Evolutionary conservation across 2,113 vertebrate species (phyloP), one percentile per base, ranked within the genome.

Genomic region (Riparia riparia): DNA sequence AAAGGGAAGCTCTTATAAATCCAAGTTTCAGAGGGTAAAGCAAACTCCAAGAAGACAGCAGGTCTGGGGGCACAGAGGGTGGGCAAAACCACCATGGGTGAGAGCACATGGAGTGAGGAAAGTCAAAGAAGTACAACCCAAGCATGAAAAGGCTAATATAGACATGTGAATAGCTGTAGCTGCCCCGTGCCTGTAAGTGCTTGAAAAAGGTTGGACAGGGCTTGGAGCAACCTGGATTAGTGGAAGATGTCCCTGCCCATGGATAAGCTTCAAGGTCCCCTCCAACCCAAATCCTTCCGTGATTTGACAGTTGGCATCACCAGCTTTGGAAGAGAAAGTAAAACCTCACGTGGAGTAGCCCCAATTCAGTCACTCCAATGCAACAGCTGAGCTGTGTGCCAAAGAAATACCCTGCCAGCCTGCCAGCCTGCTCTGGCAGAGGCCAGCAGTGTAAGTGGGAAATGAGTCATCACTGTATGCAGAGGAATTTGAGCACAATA

Each of bases 131-230:
- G 17, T 10, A 44, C 64, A 69, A 28, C 4, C 10, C 15, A 68
- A 58, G 24, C 29, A 6, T 8, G 24, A 64, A 49, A 45, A 22
- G 47, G 21, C 14, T 2, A 63, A 47, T 6, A 34, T 4, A 45
- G 50, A 56, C 56, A 54, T 13, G 9, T 5, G 8, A 56, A 16
- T 25, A 63, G 34, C 24, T 63, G 65, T 41, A 45, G 49, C 41
- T 64, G 24, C 17, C 17, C 34, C 0, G 0, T 31, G 20, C 34
- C 51, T 37, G 1, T 21, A 66, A 58, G 12, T n/a, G 51, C 26
- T 53, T 22, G 58, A 79, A 45, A 37, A 15, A 58, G 12, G 21
- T 1, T 66, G 22, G 37, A 24, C 0, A 0, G 22, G 51, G 34
- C 14, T 61, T 69, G n/a, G 49, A 69, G 29, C 29, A 49, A 47